A percentile compares a stretch with the other conserved stretches of the same genome.
Conservation (phyloP, 1,140 invertebrate species). For the Homalodisca vitripennis region DNA sequence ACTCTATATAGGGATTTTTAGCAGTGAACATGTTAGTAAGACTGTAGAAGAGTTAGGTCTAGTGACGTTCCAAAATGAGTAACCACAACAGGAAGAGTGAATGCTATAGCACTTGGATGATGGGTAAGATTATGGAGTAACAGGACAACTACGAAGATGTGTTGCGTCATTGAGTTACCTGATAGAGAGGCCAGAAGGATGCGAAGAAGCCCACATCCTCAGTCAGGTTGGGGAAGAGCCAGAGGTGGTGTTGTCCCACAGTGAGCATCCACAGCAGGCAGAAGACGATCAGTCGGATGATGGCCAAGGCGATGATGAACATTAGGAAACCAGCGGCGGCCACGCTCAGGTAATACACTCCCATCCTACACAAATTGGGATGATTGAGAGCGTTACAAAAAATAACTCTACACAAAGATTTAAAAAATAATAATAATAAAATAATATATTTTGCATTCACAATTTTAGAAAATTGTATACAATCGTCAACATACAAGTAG, state of each 20-base stretch:
- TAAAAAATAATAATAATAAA: neutral
- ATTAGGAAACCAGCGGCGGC: conserved; percentile 92
- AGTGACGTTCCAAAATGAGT: too few species aligned
- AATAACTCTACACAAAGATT: neutral
- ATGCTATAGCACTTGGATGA: too few species aligned
- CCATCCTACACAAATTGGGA: conserved; percentile 59
- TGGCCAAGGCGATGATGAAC: conserved; percentile 85
- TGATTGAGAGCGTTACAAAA: neutral
- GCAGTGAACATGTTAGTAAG: too few species aligned
- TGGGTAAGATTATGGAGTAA: too few species aligned
- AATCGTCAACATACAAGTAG: too few species aligned
- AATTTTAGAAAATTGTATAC: conserved; percentile 23
- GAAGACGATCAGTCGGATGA: conserved; percentile 89
- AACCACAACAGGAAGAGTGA: too few species aligned
- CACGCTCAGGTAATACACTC: conserved; percentile 96
- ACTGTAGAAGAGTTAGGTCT: too few species aligned
- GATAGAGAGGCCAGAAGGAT: conserved; percentile 97
- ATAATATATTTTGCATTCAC: conserved; percentile 16
- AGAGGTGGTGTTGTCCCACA: conserved; percentile 90
- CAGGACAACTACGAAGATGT: too few species aligned
- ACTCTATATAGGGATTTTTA: too few species aligned
- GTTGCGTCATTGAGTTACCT: conserved; percentile 57
- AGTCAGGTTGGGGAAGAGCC: conserved; percentile 96
- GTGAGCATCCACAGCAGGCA: conserved; percentile 88
- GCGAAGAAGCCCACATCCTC: conserved; percentile 99